Evolutionary conservation across 2,113 vertebrate species (phyloP).

Genomic region (Prunella himalayana): DNA sequence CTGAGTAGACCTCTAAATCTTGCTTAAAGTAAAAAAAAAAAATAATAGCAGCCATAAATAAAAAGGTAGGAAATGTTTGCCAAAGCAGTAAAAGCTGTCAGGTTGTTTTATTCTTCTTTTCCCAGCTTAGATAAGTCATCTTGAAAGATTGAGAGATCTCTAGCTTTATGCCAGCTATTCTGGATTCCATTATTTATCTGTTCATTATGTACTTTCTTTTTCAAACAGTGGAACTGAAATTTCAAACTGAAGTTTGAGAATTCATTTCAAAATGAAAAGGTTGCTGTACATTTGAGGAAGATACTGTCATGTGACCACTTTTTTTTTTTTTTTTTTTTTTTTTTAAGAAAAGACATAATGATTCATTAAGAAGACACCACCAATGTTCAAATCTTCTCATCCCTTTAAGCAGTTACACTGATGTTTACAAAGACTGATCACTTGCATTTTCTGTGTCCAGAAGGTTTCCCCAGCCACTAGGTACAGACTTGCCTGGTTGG

Average conservation of each 20-base stretch:
- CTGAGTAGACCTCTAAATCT: not conserved
- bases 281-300: not conserved
- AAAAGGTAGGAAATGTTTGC: not conserved
- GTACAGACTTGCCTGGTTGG: not conserved
- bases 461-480: not conserved
- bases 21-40: not conserved
- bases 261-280: not conserved
- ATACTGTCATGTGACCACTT: not conserved
- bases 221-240: not conserved
- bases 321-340: not conserved
- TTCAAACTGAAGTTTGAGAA: not conserved
- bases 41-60: not conserved
- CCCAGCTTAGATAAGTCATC: not conserved
- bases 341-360: not conserved
- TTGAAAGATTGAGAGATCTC: not conserved
- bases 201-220: not conserved
- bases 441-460: not conserved
- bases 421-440: not conserved
- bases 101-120: not conserved
- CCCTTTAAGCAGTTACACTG: not conserved
- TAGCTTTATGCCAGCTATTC: not conserved
- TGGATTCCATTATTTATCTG: not conserved
- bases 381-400: fast-evolving
- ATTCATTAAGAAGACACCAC: not conserved
- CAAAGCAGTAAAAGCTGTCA: not conserved